These are phyloP conservation scores for Pygocentrus nattereri DNA, from an alignment of 2,797 vertebrate genomes.

Conservation along the genomic window DNA sequence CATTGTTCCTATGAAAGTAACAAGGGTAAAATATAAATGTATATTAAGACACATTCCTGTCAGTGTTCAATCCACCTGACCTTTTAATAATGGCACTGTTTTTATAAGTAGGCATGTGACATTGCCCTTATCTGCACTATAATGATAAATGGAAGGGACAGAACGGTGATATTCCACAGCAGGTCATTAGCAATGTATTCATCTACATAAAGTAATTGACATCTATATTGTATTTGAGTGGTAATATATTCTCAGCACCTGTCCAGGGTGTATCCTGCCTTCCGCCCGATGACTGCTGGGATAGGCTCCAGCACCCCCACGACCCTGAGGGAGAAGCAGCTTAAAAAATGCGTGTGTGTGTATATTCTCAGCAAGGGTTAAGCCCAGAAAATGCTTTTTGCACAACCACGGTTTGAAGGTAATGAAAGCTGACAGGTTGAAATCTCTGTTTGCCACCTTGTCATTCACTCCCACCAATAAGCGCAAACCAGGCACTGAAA, in stretches of 20 bases:
- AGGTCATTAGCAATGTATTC: not conserved
- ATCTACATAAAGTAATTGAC: not conserved
- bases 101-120: not conserved
- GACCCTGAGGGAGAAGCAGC: too few species aligned
- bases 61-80: not conserved
- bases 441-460: conserved; percentile 4
- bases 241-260: not conserved
- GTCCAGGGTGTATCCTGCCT: too few species aligned
- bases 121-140: not conserved
- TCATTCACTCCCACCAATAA: not conserved
- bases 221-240: not conserved
- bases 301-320: too few species aligned
- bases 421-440: not conserved
- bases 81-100: not conserved
- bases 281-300: too few species aligned
- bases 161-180: not conserved
- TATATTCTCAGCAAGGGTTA: not conserved
- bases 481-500: not conserved
- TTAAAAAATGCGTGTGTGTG: too few species aligned
- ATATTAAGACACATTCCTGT: not conserved
- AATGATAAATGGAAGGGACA: not conserved
- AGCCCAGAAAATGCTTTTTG: not conserved
- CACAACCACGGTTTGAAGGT: not conserved
- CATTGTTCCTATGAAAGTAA: not conserved
- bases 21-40: not conserved